Conservation (phyloP, 2,888 invertebrate species). For the Hypena proboscidalis region DNA sequence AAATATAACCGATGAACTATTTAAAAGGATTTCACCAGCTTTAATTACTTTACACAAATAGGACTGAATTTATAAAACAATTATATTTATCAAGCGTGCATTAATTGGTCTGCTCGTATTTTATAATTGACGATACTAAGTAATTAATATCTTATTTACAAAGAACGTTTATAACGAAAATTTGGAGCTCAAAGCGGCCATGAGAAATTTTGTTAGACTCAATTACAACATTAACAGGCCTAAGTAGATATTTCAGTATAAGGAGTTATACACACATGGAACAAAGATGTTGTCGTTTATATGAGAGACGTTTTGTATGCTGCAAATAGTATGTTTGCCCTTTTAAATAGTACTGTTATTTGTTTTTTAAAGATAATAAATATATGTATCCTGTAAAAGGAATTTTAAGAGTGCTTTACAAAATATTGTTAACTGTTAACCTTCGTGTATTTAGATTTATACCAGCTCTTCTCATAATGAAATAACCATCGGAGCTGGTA, state of each 20-base stretch:
- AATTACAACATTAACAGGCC: conserved; percentile 74
- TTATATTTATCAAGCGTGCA: conserved; percentile 20
- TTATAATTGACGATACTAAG: conserved; percentile 27
- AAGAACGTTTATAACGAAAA: conserved; percentile 52
- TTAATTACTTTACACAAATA: conserved; percentile 9
- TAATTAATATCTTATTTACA: conserved; percentile 47
- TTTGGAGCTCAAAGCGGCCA: conserved; percentile 60
- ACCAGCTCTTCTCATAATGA: no score
- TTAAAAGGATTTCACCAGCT: not conserved
- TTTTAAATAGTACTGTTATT: no score
- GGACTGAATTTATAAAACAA: conserved; percentile 5
- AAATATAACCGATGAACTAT: conserved; percentile 1
- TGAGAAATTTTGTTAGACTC: conserved; percentile 71
- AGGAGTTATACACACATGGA: conserved; percentile 1
- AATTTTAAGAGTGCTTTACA: no score
- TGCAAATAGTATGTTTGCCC: no score
- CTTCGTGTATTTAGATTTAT: no score
- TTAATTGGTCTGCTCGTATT: conserved; percentile 19
- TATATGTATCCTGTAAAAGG: no score
- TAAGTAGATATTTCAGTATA: conserved; percentile 77
- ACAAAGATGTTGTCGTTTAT: no score
- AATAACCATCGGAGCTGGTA: no score
- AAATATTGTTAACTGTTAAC: no score
- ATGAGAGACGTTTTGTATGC: no score
- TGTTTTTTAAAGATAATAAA: no score